Conservation (phyloP, 1,140 invertebrate genomes). For the Bombus huntii region DNA sequence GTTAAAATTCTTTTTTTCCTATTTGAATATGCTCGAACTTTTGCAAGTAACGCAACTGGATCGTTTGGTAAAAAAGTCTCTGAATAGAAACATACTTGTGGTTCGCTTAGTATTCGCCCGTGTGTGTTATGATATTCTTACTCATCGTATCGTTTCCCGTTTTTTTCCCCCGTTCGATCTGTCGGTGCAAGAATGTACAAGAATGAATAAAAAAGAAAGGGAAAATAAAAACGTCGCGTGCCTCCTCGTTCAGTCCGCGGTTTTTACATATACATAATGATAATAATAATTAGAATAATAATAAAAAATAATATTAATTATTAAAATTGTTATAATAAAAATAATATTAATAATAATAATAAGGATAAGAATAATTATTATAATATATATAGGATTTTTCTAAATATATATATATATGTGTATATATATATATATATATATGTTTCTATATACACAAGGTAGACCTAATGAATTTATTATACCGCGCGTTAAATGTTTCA, state of each 20-base stretch:
- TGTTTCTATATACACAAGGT: slow-evolving; percentile 62
- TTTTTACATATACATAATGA: slow-evolving; percentile 59
- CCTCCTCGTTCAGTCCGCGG: slow-evolving; percentile 52
- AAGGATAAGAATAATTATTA: slow-evolving; percentile 46
- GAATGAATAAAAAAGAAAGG: slow-evolving; percentile 28
- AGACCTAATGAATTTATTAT: slow-evolving; percentile 61
- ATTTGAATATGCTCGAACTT: not conserved
- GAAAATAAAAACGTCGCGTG: slow-evolving; percentile 50
- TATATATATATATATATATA: slow-evolving; percentile 33
- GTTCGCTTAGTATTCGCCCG: not conserved
- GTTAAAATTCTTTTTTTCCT: no score
- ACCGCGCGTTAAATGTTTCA: slow-evolving; percentile 48
- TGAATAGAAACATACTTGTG: not conserved
- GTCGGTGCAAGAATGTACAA: slow-evolving; percentile 46
- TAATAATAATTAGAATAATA: slow-evolving; percentile 50
- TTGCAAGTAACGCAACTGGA: not conserved
- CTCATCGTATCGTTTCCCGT: not conserved
- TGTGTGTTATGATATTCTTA: not conserved
- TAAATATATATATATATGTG: slow-evolving; percentile 19
- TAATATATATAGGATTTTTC: slow-evolving; percentile 53
- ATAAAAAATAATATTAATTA: slow-evolving; percentile 50
- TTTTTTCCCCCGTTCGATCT: not conserved
- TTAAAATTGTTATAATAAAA: slow-evolving; percentile 5
- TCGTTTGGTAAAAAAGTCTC: slow-evolving; percentile 16
- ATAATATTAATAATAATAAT: slow-evolving; percentile 47